A percentile compares a stretch with the other conserved stretches of the same genome.
Evolutionary conservation across 37 sponge, comb jelly and placozoan species (phyloP).

Genomic region (Eunapius fragilis): DNA sequence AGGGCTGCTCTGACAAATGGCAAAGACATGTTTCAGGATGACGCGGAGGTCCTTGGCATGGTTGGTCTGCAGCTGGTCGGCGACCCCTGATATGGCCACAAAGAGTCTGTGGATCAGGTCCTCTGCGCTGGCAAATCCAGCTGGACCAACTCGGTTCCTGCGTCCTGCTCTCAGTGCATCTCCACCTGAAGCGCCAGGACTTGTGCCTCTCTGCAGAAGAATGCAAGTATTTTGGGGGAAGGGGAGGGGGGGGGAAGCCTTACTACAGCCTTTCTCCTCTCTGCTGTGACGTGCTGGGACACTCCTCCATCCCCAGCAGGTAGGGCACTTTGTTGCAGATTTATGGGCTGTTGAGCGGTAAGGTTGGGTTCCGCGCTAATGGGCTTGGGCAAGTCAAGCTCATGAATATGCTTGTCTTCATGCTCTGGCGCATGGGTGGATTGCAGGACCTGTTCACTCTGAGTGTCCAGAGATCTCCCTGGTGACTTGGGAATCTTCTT

Average conservation of each 20-base stretch:
- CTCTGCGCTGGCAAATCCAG: slow-evolving; percentile 56
- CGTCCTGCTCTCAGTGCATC: not conserved
- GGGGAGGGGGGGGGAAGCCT: no score
- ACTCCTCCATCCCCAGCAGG: no score
- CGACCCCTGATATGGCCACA: slow-evolving; percentile 79
- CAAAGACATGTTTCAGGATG: slow-evolving; percentile 77
- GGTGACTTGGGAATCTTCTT: slow-evolving; percentile 4
- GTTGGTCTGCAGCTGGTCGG: slow-evolving; percentile 87
- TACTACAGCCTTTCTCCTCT: not conserved
- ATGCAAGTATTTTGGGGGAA: no score
- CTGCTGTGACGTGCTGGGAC: not conserved
- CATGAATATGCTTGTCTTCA: no score
- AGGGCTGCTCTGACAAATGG: slow-evolving; percentile 56
- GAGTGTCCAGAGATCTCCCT: no score
- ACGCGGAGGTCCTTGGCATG: slow-evolving; percentile 73
- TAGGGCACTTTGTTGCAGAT: no score
- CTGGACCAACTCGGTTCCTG: slow-evolving; percentile 25
- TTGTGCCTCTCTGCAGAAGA: not conserved
- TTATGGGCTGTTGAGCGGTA: no score
- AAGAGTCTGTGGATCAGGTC: slow-evolving; percentile 82
- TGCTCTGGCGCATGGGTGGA: no score
- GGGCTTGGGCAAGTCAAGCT: no score
- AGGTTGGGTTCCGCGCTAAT: no score
- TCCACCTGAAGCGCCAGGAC: no score
- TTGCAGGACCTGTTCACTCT: no score